Evolutionary conservation across 1,140 invertebrate species (phyloP).

Genomic region (Micrasema longulum): DNA sequence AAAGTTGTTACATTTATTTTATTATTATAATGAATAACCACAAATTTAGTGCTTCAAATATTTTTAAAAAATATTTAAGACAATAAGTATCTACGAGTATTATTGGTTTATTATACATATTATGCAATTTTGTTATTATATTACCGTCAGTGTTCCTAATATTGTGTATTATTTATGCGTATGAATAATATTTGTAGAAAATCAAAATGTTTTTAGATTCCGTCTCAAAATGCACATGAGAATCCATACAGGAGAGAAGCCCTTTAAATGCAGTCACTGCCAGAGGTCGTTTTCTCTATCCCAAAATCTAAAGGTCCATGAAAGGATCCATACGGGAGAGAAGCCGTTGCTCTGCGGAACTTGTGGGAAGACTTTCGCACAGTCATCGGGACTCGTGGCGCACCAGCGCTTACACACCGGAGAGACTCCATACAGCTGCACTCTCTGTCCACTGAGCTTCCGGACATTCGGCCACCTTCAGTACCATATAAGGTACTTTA

Average conservation of each 20-base stretch:
- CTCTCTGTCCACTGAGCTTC: slow-evolving; percentile 62
- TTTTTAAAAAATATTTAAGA: too few species aligned
- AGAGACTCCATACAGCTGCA: slow-evolving; percentile 66
- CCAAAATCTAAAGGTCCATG: slow-evolving; percentile 66
- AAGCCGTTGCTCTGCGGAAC: slow-evolving; percentile 63
- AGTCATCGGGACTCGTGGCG: slow-evolving; percentile 64
- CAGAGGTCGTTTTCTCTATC: slow-evolving; percentile 61
- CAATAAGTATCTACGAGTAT: too few species aligned
- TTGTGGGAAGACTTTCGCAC: slow-evolving; percentile 68
- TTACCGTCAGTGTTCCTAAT: too few species aligned
- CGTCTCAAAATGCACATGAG: slow-evolving; percentile 93
- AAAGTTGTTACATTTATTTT: too few species aligned
- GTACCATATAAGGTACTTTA: slow-evolving; percentile 71
- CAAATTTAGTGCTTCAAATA: too few species aligned
- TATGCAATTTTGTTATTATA: too few species aligned
- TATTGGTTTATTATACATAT: too few species aligned
- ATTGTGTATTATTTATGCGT: too few species aligned
- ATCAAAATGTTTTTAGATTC: slow-evolving; percentile 64
- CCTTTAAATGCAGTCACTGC: slow-evolving; percentile 79
- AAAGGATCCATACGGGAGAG: slow-evolving; percentile 73
- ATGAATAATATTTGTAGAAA: too few species aligned
- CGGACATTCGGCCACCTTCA: slow-evolving; percentile 63
- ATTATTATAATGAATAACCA: too few species aligned
- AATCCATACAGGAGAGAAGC: slow-evolving; percentile 91
- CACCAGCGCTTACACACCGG: slow-evolving; percentile 70